A percentile compares a stretch with the other conserved stretches of the same genome.
Conservation (phyloP, 2,113 vertebrate genomes). For the Mola mola region DNA sequence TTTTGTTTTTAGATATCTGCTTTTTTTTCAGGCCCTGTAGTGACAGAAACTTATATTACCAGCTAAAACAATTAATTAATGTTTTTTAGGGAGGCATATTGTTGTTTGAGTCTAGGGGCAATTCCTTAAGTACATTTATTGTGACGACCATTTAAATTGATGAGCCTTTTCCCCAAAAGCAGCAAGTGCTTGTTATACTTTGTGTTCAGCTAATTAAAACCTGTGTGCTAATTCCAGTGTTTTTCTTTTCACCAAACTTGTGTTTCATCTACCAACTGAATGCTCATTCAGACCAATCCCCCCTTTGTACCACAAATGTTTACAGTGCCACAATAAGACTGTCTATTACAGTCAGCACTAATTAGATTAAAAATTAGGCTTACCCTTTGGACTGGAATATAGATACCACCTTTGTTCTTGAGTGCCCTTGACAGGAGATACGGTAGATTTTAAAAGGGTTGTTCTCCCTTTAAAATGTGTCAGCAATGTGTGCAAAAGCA, state of each 20-base stretch:
- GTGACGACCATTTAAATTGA: no score
- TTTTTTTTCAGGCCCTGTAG: no score
- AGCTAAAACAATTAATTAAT: no score
- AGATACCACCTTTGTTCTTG: constrained; percentile 10
- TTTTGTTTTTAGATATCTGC: no score
- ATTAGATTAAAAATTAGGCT: constrained; percentile 46
- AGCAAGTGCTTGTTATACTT: constrained; percentile 63
- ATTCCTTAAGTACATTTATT: no score
- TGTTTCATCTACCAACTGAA: background rate
- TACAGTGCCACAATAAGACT: constrained; percentile 30
- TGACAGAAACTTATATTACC: no score
- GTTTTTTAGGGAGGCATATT: no score
- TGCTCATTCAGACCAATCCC: constrained; percentile 27
- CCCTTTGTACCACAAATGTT: constrained; percentile 28
- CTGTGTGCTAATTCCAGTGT: constrained; percentile 46
- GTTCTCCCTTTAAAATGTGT: no score
- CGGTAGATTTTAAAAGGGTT: constrained; percentile 43
- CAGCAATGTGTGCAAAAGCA: no score
- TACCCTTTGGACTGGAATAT: constrained; percentile 42
- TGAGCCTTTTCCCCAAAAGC: constrained; percentile 72
- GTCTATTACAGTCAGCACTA: constrained; percentile 46
- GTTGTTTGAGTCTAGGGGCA: no score
- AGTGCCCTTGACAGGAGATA: constrained; percentile 31
- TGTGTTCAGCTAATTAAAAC: constrained; percentile 73
- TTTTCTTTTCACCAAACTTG: constrained; percentile 24